Evolutionary conservation across 2,113 vertebrate genomes (phyloP), one percentile per base, ranked within the genome.

Genomic region (Leptocoma aspasia): DNA sequence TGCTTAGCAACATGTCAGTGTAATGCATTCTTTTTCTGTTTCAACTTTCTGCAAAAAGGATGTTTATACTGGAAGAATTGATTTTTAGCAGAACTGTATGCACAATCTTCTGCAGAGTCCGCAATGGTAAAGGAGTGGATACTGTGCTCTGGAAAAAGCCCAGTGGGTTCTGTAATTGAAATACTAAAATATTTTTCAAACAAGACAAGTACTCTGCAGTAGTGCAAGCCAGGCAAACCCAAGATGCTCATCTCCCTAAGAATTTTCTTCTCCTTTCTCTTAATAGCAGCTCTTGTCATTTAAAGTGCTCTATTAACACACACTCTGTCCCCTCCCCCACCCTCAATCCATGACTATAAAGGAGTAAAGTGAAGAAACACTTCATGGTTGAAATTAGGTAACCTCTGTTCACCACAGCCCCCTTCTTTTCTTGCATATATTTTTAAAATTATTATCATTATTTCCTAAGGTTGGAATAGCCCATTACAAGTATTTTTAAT

Each of bases 1-100:
- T 95, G 94, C 96, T 91, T 93, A 96, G 92, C 94, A 96, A 95
- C 82, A 54, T 41, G 28, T 19, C 73, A 61, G n/a, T 26, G n/a
- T 68, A 78, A 61, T n/a, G 9, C 41, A 64, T 86, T 77, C 54
- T 49, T 69, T 68, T 60, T 77, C 89, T 57, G 69, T 75, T 93
- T 79, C 86, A 68, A 72, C 78, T 80, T 85, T 69, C 75, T 76
- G 45, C 63, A 82, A 37, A 72, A 71, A 65, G 44, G 28, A 60
- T 94, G 61, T 42, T 91, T 85, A 82, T 53, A 69, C 54, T 71
- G 49, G 65, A 78, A 85, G 78, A 82, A 84, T 11, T 26, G 6
- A 0, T 39, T 73, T 82, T 93, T 63, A 45, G 35, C 63, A 94
- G 52, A 91, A 66, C n/a, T 1, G 8, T 41, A 26, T 24, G 73